Percentiles rank a stretch among this genome's conserved stretches.
Conservation (phyloP, 2,113 vertebrate genomes). For the Albula goreensis region DNA sequence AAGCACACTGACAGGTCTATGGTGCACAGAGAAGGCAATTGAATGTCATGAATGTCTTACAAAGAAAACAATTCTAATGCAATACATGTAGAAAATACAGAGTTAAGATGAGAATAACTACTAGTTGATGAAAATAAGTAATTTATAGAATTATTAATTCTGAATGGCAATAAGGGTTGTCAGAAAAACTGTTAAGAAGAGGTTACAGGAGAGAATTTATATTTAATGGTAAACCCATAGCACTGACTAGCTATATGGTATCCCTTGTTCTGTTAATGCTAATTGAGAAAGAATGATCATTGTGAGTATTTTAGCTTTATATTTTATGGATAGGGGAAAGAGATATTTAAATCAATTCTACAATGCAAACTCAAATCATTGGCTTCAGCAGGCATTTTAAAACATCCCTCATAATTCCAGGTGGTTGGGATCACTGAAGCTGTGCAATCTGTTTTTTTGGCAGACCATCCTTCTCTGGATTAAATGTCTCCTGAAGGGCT, state of each 20-base stretch:
- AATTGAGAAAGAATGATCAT: neutral
- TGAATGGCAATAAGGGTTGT: neutral
- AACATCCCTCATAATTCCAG: conserved; percentile 38
- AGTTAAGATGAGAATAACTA: neutral
- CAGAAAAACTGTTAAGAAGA: neutral
- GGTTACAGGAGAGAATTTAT: neutral
- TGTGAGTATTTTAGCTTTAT: neutral
- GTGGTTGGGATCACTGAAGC: conserved; percentile 37
- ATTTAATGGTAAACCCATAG: neutral
- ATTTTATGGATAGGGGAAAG: neutral
- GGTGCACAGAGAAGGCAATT: neutral
- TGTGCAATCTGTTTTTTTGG: conserved; percentile 11
- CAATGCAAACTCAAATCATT: neutral
- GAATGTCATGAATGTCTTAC: neutral
- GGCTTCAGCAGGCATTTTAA: neutral
- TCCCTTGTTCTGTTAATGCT: neutral
- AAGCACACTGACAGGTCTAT: neutral
- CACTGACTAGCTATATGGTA: neutral
- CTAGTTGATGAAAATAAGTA: neutral
- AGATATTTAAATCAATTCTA: neutral
- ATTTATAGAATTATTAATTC: too few relatives aligned
- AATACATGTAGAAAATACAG: neutral
- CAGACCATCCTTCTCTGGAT: conserved; percentile 27
- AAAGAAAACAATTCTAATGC: neutral
- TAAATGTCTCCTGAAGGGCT: conserved; percentile 34